Percentiles rank a stretch among this genome's conserved stretches.
Conservation (phyloP, 2,888 invertebrate genomes). For the Caenorhabditis sp. region DNA sequence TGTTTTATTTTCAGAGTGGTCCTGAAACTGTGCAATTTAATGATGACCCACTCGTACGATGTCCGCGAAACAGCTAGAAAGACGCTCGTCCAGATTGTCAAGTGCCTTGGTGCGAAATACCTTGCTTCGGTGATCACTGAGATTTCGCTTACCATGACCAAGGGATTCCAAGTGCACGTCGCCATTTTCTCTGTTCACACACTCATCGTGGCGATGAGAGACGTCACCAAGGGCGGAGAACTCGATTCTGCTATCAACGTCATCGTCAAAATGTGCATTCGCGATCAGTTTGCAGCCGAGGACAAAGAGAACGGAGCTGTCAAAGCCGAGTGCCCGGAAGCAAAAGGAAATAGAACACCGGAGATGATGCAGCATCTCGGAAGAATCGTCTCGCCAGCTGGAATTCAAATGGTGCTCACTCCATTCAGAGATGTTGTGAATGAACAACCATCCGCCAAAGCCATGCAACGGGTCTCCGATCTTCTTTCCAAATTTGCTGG, state of each 20-base stretch:
- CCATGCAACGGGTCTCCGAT: conserved; percentile 89
- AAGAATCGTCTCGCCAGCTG: conserved; percentile 89
- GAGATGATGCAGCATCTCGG: conserved; percentile 91
- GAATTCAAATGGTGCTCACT: conserved; percentile 57
- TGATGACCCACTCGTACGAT: conserved; percentile 88
- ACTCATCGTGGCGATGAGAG: conserved; percentile 87
- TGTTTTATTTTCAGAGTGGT: conserved; percentile 70
- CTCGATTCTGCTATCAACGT: conserved; percentile 90
- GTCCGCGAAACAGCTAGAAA: conserved; percentile 72
- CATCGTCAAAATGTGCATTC: conserved; percentile 89
- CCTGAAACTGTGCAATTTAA: conserved; percentile 90
- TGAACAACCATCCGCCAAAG: conserved; percentile 87
- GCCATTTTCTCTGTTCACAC: conserved; percentile 92
- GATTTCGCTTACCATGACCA: conserved; percentile 89
- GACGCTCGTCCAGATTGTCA: conserved; percentile 88
- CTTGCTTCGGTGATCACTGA: conserved; percentile 90
- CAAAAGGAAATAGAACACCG: conserved; percentile 89
- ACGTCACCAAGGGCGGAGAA: conserved; percentile 88
- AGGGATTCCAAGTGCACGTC: conserved; percentile 96
- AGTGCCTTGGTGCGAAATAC: conserved; percentile 90
- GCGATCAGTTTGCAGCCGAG: conserved; percentile 93
- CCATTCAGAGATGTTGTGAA: conserved; percentile 85
- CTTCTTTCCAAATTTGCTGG: conserved; percentile 74
- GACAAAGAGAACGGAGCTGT: conserved; percentile 94
- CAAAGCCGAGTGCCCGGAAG: conserved; percentile 87